Percentiles rank a stretch among this genome's conserved stretches.
Evolutionary conservation across 2,113 vertebrate genomes (phyloP).

Genomic region (Calcarius ornatus): DNA sequence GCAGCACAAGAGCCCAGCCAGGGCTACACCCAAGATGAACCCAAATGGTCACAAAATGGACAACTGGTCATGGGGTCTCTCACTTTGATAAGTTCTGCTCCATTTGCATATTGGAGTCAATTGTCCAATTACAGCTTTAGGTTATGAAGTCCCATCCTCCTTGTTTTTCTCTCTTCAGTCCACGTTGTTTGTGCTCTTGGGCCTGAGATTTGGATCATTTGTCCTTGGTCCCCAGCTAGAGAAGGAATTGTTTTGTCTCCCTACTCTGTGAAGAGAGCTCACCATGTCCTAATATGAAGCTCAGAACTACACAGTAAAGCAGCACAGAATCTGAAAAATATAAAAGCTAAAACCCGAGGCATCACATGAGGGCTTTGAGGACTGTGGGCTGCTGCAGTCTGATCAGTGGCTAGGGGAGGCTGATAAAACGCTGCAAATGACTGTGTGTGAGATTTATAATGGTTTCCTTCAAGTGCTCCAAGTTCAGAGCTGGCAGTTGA

Average conservation of each 20-base stretch:
- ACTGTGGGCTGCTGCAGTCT: neutral
- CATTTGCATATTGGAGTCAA: neutral
- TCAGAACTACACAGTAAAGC: neutral
- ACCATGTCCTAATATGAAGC: neutral
- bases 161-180: neutral
- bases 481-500: neutral
- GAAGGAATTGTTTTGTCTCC: neutral
- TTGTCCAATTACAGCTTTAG: neutral
- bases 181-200: neutral
- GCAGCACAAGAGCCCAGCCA: neutral
- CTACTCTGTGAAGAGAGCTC: neutral
- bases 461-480: neutral
- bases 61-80: accelerated
- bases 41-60: neutral
- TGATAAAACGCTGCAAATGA: neutral
- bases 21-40: neutral
- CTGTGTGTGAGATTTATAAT: neutral
- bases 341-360: neutral
- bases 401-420: neutral
- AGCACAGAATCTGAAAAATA: neutral
- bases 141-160: neutral
- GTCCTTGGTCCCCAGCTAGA: neutral
- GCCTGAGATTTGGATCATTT: neutral
- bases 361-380: neutral
- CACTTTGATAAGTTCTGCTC: neutral